Base-by-base conservation (phyloP, 2,113 vertebrate species). In the Chionis minor region DNA sequence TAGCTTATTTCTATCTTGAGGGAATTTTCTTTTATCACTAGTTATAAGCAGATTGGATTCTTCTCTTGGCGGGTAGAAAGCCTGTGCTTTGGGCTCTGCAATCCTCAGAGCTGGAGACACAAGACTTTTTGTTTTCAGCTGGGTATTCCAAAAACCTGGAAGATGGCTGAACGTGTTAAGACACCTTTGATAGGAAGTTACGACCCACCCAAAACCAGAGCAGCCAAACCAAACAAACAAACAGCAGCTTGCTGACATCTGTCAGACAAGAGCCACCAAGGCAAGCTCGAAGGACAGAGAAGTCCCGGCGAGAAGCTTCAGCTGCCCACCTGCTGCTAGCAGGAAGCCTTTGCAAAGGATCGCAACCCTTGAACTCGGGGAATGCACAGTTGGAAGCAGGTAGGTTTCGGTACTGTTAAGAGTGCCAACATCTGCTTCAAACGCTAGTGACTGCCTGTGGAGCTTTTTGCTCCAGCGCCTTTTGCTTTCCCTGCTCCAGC, bases 101-200 rank as follows among this genome's bases (percentile, higher is more conserved):
- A 75, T 30, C 52, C 90, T 24, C 88, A 65, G 85, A 93, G 84
- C 85, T 93, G 95, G 16, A 95, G 81, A 92, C 95, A 97, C 89
- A 81, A 67, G 55, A n/a, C 89, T 96, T 94, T 95, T 96, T 97
- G 97, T 97, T 90, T 86, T 86, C 94, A 85, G 58, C 91, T 73
- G 49, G 73, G 79, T 44, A 92, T 97, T 97, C 97, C 96, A 95
- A 70, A 94, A 86, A 4, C 58, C 88, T 96, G 94, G 95, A 96
- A 97, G 92, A 96, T 85, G 95, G 92, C 94, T 94, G 91, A 97
- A 49, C 96, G 1, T 97, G 97, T 97, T 30, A 44, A 38, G 92
- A 96, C 97, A 96, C 86, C 94, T 96, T 96, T 77, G 97, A 26
- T 47, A 70, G 89, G 91, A 82, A 83, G 88, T 42, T 70, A 44